Conservation (phyloP, 2,113 vertebrate species). For the Campylorhamphus procurvoides region DNA sequence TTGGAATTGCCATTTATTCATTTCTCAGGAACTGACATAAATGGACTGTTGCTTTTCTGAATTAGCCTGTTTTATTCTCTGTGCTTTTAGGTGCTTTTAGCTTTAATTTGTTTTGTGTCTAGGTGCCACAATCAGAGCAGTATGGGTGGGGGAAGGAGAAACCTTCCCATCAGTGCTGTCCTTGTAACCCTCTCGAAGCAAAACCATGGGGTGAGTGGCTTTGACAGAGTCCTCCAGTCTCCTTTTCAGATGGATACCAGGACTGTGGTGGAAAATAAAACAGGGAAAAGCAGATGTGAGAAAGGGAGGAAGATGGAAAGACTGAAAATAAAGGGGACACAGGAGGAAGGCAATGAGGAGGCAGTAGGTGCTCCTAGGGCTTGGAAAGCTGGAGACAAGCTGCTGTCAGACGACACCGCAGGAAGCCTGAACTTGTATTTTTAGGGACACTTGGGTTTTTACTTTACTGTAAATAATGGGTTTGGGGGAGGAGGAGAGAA, state of each 20-base stretch:
- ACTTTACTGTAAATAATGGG: constrained; percentile 4
- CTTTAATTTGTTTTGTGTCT: background rate
- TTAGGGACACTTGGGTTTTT: constrained; percentile 11
- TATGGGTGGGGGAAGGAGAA: background rate
- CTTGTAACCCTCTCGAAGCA: accelerated
- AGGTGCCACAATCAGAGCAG: background rate
- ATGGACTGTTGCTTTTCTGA: background rate
- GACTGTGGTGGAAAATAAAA: background rate
- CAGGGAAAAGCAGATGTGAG: background rate
- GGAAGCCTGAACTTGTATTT: constrained; percentile 6
- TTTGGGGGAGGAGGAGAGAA: constrained; percentile 9
- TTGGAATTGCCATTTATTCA: background rate
- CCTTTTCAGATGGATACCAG: background rate
- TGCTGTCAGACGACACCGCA: background rate
- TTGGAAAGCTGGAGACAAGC: background rate
- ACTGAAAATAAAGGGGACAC: background rate
- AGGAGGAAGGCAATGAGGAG: background rate
- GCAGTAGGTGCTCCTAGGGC: accelerated
- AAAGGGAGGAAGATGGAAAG: background rate
- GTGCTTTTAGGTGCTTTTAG: background rate
- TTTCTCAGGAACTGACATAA: background rate
- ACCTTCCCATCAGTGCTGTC: background rate
- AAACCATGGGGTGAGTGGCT: accelerated
- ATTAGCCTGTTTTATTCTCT: background rate
- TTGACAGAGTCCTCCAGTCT: background rate